Evolutionary conservation across 2,113 vertebrate genomes (phyloP).

Genomic region (Pteronura brasiliensis): DNA sequence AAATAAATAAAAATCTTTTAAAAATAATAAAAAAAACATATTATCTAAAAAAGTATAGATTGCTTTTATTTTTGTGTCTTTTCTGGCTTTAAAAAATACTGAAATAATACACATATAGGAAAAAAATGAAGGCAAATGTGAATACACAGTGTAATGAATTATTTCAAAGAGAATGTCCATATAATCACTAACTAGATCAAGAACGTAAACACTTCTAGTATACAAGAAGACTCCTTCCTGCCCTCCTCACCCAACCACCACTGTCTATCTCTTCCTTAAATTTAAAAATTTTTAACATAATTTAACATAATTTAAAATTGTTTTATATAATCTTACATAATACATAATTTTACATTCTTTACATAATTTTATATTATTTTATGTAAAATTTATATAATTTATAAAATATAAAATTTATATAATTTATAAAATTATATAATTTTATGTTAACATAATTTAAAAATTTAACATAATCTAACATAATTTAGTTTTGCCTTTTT

Average conservation of each 20-base stretch:
- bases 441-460: neutral
- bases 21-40: neutral
- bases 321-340: too few species aligned
- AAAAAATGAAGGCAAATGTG: neutral
- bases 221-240: neutral
- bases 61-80: neutral
- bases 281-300: neutral
- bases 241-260: neutral
- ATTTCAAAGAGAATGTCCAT: neutral
- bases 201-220: neutral
- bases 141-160: neutral
- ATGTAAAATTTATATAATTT: too few species aligned
- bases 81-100: neutral
- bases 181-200: neutral
- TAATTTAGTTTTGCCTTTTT: neutral
- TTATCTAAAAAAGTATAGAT: neutral
- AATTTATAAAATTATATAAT: too few species aligned
- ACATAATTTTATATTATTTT: too few species aligned
- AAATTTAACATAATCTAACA: neutral
- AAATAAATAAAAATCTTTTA: too few species aligned
- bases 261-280: neutral
- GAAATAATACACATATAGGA: neutral
- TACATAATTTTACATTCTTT: too few species aligned
- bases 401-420: too few species aligned
- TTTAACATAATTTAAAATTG: too few species aligned